Base-by-base conservation (phyloP, 2,797 vertebrate species). In the Ciconia nigra region DNA sequence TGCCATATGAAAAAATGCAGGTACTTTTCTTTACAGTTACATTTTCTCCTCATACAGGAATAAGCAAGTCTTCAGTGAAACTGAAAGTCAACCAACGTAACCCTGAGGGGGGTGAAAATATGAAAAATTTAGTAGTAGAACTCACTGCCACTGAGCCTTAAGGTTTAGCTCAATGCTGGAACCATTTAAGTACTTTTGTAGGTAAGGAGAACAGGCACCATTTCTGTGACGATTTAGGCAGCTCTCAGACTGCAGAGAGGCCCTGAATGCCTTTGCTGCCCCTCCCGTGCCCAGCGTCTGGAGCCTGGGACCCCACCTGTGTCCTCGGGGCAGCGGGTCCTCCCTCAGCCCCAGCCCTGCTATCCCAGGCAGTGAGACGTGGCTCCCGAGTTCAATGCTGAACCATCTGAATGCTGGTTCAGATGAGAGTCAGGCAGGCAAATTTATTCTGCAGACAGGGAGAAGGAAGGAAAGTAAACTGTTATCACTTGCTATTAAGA, bases 311-410 rank as follows among this genome's bases (percentile, higher is more conserved):
- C 14, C 15, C 17, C 11, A 42, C 25, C 15, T 24, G 4, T 4
- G 2, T 35, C 44, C 24, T 58, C 2, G 0, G 25, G 49, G 7
- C 28, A 41, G 19, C 1, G 1, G 16, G 37, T 77, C 54, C 35
- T 35, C 22, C 42, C 10, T 10, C 42, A 59, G 5, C 25, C 15
- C 18, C 2, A 1, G 10, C 19, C 33, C 31, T 0, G 0, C n/a
- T 55, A 10, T 28, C 19, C 33, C 26, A 14, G 16, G 33, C 31
- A 57, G 20, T 2, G 31, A 82, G 31, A 37, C 3, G 0, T 24
- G 49, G 5, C 25, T 78, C 21, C 35, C 0, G 2, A 22, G 21
- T 63, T 42, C 7, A 4, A 21, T 7, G 11, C 22, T 0, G 0
- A n/a, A n/a, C n/a, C n/a, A n/a, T n/a, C n/a, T n/a, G n/a, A n/a